Evolutionary conservation across 64 coral and sea anemone genomes (phyloP).

Genomic region (Stichodactyla mertensii): DNA sequence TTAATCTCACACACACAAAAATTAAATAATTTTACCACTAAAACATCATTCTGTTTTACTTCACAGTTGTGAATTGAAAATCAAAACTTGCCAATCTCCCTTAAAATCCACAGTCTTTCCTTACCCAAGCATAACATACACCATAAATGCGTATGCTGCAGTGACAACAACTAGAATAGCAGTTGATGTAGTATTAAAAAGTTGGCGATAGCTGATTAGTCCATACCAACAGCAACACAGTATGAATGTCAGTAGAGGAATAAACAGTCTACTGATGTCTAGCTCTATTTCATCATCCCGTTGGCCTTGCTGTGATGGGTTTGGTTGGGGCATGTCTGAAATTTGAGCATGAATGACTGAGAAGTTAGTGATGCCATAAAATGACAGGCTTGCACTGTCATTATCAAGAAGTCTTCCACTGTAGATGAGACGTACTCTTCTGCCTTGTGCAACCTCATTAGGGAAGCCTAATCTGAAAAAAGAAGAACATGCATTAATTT

Average conservation of each 20-base stretch:
- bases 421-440: slow-evolving; percentile 66
- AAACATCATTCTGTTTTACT: too few species aligned
- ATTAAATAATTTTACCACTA: too few species aligned
- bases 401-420: slow-evolving; percentile 63
- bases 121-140: slow-evolving; percentile 40
- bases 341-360: slow-evolving; percentile 86
- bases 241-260: slow-evolving; percentile 67
- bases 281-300: slow-evolving; percentile 61
- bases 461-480: slow-evolving; percentile 57
- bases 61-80: neutral
- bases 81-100: neutral
- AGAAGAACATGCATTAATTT: neutral
- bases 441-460: slow-evolving; percentile 56
- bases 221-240: slow-evolving; percentile 75
- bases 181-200: slow-evolving; percentile 68
- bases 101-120: neutral
- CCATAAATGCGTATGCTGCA: slow-evolving; percentile 55
- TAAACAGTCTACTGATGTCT: slow-evolving; percentile 68
- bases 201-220: slow-evolving; percentile 65
- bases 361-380: slow-evolving; percentile 58
- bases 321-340: slow-evolving; percentile 31
- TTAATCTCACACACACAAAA: too few species aligned
- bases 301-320: neutral
- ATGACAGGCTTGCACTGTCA: slow-evolving; percentile 51
- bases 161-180: slow-evolving; percentile 76